Conservation (phyloP, 1,140 invertebrate genomes). For the Drosophila ogumai region DNA sequence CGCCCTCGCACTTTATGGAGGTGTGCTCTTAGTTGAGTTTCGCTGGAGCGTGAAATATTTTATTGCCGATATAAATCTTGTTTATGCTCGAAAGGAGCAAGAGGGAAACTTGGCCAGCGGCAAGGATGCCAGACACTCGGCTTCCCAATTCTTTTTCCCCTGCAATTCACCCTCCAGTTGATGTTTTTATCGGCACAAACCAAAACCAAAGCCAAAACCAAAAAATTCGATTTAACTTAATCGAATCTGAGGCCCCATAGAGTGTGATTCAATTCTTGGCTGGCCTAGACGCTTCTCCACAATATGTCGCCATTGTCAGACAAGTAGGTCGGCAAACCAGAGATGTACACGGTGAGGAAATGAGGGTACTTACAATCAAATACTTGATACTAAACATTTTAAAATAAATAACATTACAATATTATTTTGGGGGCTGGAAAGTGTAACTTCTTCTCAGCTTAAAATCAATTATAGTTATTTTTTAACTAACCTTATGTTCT, state of each 20-base stretch:
- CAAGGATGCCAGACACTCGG: constrained; percentile 22
- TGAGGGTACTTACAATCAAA: background rate
- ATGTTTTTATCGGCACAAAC: constrained; percentile 57
- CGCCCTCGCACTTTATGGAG: constrained; percentile 11
- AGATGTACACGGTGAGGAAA: background rate
- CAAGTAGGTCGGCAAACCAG: constrained; percentile 28
- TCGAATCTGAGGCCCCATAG: constrained; percentile 56
- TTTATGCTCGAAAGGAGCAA: constrained; percentile 48
- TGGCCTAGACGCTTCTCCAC: constrained; percentile 60
- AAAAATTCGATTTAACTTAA: constrained; percentile 74
- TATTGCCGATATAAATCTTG: constrained; percentile 75
- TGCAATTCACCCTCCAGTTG: constrained; percentile 34
- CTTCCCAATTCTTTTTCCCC: background rate
- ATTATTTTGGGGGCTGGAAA: no score
- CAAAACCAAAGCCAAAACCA: constrained; percentile 48
- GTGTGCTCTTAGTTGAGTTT: constrained; percentile 51
- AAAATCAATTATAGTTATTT: no score
- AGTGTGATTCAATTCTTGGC: constrained; percentile 64
- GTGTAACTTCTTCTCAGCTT: no score
- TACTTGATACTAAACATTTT: no score
- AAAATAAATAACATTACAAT: no score
- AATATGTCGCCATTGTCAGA: constrained; percentile 65
- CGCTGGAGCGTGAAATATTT: constrained; percentile 68
- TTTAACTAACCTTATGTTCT: no score
- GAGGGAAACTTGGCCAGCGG: constrained; percentile 26